Evolutionary conservation across 2,888 invertebrate genomes (phyloP).

Genomic region (Cryptocephalus moraei): DNA sequence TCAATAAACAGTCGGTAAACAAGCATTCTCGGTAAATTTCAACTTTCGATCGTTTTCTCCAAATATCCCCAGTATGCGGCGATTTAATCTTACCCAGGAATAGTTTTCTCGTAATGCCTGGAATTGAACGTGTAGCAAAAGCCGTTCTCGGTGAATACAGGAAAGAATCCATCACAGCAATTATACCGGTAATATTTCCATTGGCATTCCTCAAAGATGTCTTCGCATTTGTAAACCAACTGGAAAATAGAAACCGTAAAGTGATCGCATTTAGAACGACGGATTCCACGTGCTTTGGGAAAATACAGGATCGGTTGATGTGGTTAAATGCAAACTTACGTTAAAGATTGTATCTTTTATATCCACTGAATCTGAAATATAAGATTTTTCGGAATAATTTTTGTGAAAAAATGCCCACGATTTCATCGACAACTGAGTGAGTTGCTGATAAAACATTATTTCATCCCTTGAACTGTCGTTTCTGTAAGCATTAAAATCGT

Average conservation of each 20-base stretch:
- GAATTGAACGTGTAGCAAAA: constrained; percentile 66
- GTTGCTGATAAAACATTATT: constrained; percentile 7
- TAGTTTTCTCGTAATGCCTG: constrained; percentile 43
- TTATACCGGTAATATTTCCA: constrained; percentile 57
- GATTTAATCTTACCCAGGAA: constrained; percentile 34
- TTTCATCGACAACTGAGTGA: constrained; percentile 11
- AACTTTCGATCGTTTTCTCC: too few relatives aligned
- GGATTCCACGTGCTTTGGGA: too few relatives aligned
- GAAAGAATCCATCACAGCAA: constrained; percentile 56
- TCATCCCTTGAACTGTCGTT: constrained; percentile 4
- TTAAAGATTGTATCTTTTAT: constrained; percentile 11
- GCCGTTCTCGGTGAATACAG: constrained; percentile 66
- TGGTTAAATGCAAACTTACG: constrained; percentile 12
- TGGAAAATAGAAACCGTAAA: constrained; percentile 24
- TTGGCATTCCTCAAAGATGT: constrained; percentile 50
- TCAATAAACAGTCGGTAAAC: too few relatives aligned
- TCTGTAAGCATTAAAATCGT: constrained; percentile 1
- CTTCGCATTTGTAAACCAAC: constrained; percentile 52
- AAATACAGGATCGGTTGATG: too few relatives aligned
- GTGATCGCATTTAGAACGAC: too few relatives aligned
- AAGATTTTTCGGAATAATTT: constrained; percentile 3
- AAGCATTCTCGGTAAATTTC: too few relatives aligned
- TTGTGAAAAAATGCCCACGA: constrained; percentile 9
- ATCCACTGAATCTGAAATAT: constrained; percentile 1
- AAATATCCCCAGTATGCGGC: too few relatives aligned